phyloP scores from a whole-genome alignment of 2,888 invertebrate species.

The Aphidius colemani region DNA sequence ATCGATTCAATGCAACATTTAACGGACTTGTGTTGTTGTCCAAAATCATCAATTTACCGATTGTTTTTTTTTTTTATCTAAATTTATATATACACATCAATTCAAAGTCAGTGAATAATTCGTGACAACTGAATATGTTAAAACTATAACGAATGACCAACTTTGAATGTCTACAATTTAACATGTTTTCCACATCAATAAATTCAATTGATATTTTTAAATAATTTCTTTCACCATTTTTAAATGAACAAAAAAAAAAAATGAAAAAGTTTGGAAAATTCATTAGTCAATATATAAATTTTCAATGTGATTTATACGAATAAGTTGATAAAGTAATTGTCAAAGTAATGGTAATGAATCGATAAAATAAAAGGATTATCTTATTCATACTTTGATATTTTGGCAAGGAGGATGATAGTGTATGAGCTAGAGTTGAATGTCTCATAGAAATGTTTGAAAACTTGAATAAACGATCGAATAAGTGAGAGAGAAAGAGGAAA shows the following conservation, averaged over 20 bases:
- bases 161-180: too few species aligned
- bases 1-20: slow-evolving; percentile 13
- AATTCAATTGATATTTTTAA: too few species aligned
- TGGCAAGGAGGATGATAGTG: too few species aligned
- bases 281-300: too few species aligned
- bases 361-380: slow-evolving; percentile 21
- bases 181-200: too few species aligned
- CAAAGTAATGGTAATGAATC: slow-evolving; percentile 3
- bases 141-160: not conserved
- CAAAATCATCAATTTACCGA: too few species aligned
- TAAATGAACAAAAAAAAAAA: too few species aligned
- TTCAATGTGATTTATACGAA: too few species aligned
- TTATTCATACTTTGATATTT: slow-evolving; percentile 13
- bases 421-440: slow-evolving; percentile 7
- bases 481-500: not conserved
- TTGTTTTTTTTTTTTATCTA: too few species aligned
- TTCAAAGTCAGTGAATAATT: slow-evolving; percentile 9
- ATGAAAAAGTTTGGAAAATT: too few species aligned
- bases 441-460: not conserved
- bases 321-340: not conserved
- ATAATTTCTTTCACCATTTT: too few species aligned
- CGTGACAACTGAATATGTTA: not conserved
- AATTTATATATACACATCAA: too few species aligned
- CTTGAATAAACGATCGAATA: slow-evolving; percentile 12
- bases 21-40: slow-evolving; percentile 23